Evolutionary conservation across 2,888 invertebrate genomes (phyloP).

Genomic region (Netelia melanura): DNA sequence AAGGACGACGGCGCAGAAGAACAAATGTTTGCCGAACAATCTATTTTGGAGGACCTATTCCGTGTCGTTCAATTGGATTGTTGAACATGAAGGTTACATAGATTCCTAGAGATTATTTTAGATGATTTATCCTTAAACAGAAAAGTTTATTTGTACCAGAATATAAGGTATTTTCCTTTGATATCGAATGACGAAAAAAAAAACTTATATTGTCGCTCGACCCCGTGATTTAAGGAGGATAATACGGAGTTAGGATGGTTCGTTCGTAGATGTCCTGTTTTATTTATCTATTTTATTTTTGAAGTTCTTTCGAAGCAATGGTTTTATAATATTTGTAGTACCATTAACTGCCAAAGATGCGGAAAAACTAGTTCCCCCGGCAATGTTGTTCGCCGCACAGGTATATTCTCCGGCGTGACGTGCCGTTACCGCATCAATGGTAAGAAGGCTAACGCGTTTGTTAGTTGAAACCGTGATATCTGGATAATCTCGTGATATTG

Average conservation of each 20-base stretch:
- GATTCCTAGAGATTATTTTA: too few species aligned
- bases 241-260: conserved; percentile 10
- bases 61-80: too few species aligned
- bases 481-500: conserved; percentile 77
- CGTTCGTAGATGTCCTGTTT: conserved; percentile 65
- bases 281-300: too few species aligned
- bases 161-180: too few species aligned
- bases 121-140: too few species aligned
- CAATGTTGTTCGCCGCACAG: conserved; percentile 89
- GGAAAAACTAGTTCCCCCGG: conserved; percentile 88
- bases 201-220: conserved; percentile 7
- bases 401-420: conserved; percentile 85
- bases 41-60: too few species aligned
- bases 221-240: conserved; percentile 18
- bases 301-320: not conserved
- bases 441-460: conserved; percentile 84
- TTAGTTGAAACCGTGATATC: conserved; percentile 76
- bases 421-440: conserved; percentile 84
- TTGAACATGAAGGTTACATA: too few species aligned
- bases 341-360: conserved; percentile 86
- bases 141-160: too few species aligned
- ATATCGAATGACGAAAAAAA: not conserved
- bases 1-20: too few species aligned
- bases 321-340: conserved; percentile 47
- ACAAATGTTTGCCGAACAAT: too few species aligned